These are phyloP conservation scores for Lathamus discolor DNA, from an alignment of 2,113 vertebrate species.

Conservation along the genomic window DNA sequence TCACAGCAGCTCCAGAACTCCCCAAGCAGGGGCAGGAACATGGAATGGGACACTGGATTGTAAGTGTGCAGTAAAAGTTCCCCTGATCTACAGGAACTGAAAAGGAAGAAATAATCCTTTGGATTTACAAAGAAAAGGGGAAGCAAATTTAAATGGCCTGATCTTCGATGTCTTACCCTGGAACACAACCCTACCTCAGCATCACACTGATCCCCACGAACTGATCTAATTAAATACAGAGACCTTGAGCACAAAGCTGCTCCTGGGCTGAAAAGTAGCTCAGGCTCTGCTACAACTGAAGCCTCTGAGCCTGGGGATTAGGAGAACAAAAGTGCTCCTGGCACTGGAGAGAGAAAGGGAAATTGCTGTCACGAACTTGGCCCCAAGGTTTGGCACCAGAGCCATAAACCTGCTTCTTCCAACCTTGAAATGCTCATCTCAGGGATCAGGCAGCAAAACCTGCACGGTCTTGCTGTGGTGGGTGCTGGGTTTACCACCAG, in stretches of 20 bases:
- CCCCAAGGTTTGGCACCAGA: neutral
- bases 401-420: neutral
- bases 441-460: neutral
- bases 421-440: neutral
- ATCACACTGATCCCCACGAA: neutral
- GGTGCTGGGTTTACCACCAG: accelerated
- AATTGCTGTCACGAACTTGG: neutral
- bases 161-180: neutral
- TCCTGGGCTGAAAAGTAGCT: neutral
- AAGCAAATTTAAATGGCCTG: neutral
- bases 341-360: neutral
- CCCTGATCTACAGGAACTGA: neutral
- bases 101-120: neutral
- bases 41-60: neutral
- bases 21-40: neutral
- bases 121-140: neutral
- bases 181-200: neutral
- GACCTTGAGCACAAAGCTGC: neutral
- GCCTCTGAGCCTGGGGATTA: neutral
- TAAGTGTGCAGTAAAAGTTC: neutral
- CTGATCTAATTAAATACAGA: neutral
- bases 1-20: accelerated
- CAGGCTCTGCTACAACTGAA: neutral
- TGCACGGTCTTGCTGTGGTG: accelerated
- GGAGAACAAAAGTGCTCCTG: neutral